Evolutionary conservation across 1,140 invertebrate genomes (phyloP).

Genomic region (Condylostylus longicornis): DNA sequence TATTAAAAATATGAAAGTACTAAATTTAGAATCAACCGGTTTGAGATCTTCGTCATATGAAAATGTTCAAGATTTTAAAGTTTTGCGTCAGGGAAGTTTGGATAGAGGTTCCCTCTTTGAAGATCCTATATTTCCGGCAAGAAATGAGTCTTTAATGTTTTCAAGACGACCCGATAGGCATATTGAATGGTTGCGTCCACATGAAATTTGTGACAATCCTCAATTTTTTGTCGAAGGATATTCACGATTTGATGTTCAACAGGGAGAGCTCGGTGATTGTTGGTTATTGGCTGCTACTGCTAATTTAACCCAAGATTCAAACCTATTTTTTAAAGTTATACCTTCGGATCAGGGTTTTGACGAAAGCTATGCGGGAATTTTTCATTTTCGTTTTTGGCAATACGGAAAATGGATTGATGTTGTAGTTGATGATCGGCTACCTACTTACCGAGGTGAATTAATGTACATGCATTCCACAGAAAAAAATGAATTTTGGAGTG

Average conservation of each 20-base stretch:
- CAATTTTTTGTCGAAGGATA: slow-evolving; percentile 88
- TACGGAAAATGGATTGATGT: slow-evolving; percentile 87
- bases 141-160: slow-evolving; percentile 64
- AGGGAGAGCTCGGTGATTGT: slow-evolving; percentile 94
- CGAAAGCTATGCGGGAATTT: slow-evolving; percentile 83
- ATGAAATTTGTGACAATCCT: slow-evolving; percentile 75
- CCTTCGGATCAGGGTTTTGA: slow-evolving; percentile 89
- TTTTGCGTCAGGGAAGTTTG: slow-evolving; percentile 53
- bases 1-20: slow-evolving; percentile 44
- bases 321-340: slow-evolving; percentile 85
- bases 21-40: no score
- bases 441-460: slow-evolving; percentile 75
- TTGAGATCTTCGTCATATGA: slow-evolving; percentile 36
- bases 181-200: slow-evolving; percentile 71
- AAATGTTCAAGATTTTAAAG: slow-evolving; percentile 56
- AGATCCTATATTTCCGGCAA: slow-evolving; percentile 72
- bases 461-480: slow-evolving; percentile 89
- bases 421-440: slow-evolving; percentile 87
- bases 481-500: slow-evolving; percentile 92
- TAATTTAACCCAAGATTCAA: slow-evolving; percentile 77
- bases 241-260: slow-evolving; percentile 91
- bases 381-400: slow-evolving; percentile 94
- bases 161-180: slow-evolving; percentile 55
- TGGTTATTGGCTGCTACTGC: slow-evolving; percentile 93
- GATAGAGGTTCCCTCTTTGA: slow-evolving; percentile 62